Conservation (phyloP, 53 echinoderm and acorn worm genomes). For the Echinometra lucunter region DNA sequence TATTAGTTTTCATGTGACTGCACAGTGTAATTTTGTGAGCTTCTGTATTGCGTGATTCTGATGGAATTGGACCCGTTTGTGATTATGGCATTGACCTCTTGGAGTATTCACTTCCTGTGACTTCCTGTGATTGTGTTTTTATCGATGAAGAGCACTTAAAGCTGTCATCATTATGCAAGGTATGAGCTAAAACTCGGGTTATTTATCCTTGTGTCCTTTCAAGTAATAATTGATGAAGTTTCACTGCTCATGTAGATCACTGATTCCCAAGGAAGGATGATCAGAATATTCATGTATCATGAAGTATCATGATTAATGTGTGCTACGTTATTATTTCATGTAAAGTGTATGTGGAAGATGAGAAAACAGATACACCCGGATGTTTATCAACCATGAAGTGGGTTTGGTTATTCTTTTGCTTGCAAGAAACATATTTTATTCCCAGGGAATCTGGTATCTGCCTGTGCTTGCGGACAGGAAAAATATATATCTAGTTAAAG, state of each 20-base stretch:
- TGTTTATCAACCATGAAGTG: not conserved
- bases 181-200: not conserved
- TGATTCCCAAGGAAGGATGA: not conserved
- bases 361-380: not conserved
- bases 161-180: slow-evolving; percentile 35
- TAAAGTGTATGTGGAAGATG: not conserved
- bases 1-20: not conserved
- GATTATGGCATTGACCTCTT: slow-evolving; percentile 22
- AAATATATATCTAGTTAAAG: too few species aligned
- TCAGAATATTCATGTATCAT: not conserved
- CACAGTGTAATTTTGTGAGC: not conserved
- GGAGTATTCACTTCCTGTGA: slow-evolving; percentile 10
- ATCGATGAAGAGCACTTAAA: not conserved
- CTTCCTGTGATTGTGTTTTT: slow-evolving; percentile 45
- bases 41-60: slow-evolving; percentile 9
- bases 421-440: not conserved
- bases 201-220: not conserved
- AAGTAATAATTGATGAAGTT: not conserved
- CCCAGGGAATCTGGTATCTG: not conserved
- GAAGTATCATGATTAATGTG: not conserved
- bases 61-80: not conserved
- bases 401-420: not conserved
- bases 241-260: not conserved
- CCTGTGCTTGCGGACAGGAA: not conserved
- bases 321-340: not conserved